Percentiles rank a stretch among this genome's conserved stretches.
Evolutionary conservation across 2,888 invertebrate species (phyloP).

Genomic region (Cephus rjabovi): DNA sequence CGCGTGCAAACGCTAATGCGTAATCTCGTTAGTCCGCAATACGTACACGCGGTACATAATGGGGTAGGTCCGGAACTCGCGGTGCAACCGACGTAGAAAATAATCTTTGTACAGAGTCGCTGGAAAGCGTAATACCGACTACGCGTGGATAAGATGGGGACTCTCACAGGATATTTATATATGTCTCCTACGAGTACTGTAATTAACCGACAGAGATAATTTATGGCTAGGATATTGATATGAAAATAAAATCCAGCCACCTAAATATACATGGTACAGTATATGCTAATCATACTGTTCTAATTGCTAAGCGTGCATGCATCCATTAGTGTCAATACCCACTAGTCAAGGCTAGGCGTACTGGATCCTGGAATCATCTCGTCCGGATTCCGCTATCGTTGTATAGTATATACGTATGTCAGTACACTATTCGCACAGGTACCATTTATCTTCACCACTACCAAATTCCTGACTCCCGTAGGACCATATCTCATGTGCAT

Average conservation of each 20-base stretch:
- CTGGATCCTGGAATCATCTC: neutral
- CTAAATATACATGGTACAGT: neutral
- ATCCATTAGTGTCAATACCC: neutral
- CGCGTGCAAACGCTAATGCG: constrained; percentile 23
- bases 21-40: constrained; percentile 16
- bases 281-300: neutral
- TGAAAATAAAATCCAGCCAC: neutral
- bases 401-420: neutral
- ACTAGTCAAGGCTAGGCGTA: neutral
- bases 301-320: neutral
- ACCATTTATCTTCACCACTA: neutral
- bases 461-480: neutral
- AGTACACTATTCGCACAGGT: neutral
- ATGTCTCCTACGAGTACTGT: neutral
- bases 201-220: neutral
- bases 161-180: neutral
- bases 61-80: neutral
- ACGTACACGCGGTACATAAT: neutral
- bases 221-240: neutral
- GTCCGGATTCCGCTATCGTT: neutral
- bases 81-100: neutral
- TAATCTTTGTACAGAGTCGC: neutral
- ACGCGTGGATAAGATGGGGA: too few species aligned
- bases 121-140: neutral
- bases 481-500: neutral